phyloP scores from a whole-genome alignment of 2,113 vertebrate species.

The Phylloscopus trochilus region DNA sequence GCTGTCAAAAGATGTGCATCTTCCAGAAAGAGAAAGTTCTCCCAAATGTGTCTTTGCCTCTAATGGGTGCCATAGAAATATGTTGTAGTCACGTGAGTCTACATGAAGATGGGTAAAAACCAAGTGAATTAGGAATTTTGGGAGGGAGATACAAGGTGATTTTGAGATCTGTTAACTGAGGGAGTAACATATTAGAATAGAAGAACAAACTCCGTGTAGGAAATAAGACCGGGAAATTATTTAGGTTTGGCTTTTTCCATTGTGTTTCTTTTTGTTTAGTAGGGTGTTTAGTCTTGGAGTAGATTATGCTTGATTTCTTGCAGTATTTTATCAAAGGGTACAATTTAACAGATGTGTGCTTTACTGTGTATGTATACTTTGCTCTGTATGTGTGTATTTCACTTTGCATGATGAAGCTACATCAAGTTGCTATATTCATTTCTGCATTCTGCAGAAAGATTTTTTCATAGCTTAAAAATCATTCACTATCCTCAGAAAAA shows the following conservation, averaged over 20 bases:
- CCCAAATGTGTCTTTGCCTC: not conserved
- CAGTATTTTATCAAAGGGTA: not conserved
- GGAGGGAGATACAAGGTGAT: not conserved
- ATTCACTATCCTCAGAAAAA: not conserved
- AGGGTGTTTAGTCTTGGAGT: not conserved
- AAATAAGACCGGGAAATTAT: not conserved
- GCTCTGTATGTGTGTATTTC: not conserved
- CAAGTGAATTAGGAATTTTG: not conserved
- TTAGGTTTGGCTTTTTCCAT: not conserved
- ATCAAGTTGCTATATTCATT: not conserved
- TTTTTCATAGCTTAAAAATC: not conserved
- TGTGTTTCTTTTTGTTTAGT: not conserved
- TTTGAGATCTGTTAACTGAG: not conserved
- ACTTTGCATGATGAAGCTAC: not conserved
- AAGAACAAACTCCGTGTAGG: not conserved
- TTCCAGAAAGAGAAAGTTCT: not conserved
- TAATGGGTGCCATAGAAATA: not conserved
- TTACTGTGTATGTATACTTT: not conserved
- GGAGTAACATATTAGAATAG: not conserved
- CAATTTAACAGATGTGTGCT: not conserved
- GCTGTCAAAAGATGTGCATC: not conserved
- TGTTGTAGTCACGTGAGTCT: not conserved
- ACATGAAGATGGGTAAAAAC: not conserved
- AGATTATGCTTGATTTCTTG: not conserved
- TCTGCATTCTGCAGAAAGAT: not conserved